phyloP scores from a whole-genome alignment of 2,113 vertebrate species.

The Cervus canadensis region DNA sequence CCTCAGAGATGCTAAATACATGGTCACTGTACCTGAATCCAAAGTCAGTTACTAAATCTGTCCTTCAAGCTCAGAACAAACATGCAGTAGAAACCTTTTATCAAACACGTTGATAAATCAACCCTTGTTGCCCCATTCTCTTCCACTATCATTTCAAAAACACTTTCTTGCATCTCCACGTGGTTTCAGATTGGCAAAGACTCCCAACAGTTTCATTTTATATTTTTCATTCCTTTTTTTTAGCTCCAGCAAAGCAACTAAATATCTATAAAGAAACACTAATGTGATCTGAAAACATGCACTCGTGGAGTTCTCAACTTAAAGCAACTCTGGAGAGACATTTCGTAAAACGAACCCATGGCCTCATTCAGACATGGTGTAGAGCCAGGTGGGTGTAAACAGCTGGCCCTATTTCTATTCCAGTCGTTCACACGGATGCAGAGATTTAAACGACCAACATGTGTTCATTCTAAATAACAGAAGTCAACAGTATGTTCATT shows the following conservation, averaged over 20 bases:
- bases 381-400: not conserved
- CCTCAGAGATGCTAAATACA: not conserved
- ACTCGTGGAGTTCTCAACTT: not conserved
- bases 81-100: not conserved
- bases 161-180: not conserved
- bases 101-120: not conserved
- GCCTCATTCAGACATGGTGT: not conserved
- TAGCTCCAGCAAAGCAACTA: conserved; percentile 45
- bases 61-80: not conserved
- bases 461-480: not conserved
- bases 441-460: not conserved
- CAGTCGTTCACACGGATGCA: not conserved
- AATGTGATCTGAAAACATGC: not conserved
- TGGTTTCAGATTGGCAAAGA: not conserved
- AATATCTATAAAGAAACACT: conserved; percentile 36
- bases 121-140: not conserved
- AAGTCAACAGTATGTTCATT: conserved; percentile 23
- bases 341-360: not conserved
- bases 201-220: conserved; percentile 37
- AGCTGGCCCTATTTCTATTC: not conserved
- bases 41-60: not conserved
- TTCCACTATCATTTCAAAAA: conserved; percentile 1
- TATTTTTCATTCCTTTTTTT: not conserved
- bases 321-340: conserved; percentile 3
- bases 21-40: not conserved